Conservation (phyloP, 2,113 vertebrate genomes). For the Cebus imitator region DNA sequence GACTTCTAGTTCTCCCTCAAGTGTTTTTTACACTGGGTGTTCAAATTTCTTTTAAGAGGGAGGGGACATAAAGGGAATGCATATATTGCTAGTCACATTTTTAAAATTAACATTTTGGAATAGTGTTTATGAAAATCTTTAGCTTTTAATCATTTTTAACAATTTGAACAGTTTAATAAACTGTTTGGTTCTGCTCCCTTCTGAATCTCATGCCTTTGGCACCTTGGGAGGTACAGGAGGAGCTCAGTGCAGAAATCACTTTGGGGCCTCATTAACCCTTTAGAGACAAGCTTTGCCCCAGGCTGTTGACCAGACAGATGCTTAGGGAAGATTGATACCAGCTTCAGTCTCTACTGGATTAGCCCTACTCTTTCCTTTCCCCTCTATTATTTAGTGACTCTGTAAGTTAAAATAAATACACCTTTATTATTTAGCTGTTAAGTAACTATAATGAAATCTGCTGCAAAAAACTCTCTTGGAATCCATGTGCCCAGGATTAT, state of each 20-base stretch:
- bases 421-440: slow-evolving; percentile 67
- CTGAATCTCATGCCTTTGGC: slow-evolving; percentile 55
- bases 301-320: slow-evolving; percentile 46
- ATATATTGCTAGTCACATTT: slow-evolving; percentile 74
- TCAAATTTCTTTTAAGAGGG: slow-evolving; percentile 59
- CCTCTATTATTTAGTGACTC: slow-evolving; percentile 54
- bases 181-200: slow-evolving; percentile 57
- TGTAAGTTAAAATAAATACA: slow-evolving; percentile 53
- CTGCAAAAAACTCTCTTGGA: slow-evolving; percentile 78
- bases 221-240: slow-evolving; percentile 43
- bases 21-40: slow-evolving; percentile 73
- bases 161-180: slow-evolving; percentile 60
- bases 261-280: slow-evolving; percentile 43
- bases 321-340: slow-evolving; percentile 58
- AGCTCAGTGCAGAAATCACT: slow-evolving; percentile 46
- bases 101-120: slow-evolving; percentile 82
- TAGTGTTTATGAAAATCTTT: slow-evolving; percentile 81
- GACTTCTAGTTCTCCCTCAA: slow-evolving; percentile 57
- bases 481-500: slow-evolving; percentile 72
- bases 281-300: slow-evolving; percentile 55
- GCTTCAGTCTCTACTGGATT: slow-evolving; percentile 53
- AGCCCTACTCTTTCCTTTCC: slow-evolving; percentile 31
- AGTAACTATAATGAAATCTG: slow-evolving; percentile 68
- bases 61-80: slow-evolving; percentile 40
- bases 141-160: slow-evolving; percentile 82